Evolutionary conservation across 2,888 invertebrate species (phyloP), one percentile per base, ranked within the genome.

Genomic region (Drosophila hamatofila): DNA sequence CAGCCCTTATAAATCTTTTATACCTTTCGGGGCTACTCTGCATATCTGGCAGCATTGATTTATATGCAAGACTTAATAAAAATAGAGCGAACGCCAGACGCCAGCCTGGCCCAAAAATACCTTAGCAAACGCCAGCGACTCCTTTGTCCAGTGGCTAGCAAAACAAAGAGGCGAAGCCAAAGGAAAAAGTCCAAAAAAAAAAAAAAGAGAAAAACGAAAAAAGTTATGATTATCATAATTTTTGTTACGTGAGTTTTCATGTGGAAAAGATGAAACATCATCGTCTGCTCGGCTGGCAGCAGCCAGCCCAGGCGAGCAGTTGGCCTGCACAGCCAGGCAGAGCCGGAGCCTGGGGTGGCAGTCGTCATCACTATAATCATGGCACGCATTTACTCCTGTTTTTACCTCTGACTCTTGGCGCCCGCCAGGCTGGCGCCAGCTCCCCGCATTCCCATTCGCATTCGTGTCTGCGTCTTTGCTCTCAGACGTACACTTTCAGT

Each of bases 341-440:
- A 5, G 23, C n/a, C 11, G 35, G 46, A 48, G 63, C 16, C 57
- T 46, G 78, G 83, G 83, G 83, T 80, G 83, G 92, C 90, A 90
- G 90, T 91, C 92, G 91, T 91, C 91, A 92, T 92, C 92, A 89
- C 90, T 88, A 87, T 92, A 92, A 91, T 92, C 92, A 92, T 91
- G 86, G 91, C 90, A 89, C 90, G 89, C 89, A 91, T 91, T 87
- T 85, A 90, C 91, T 91, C 91, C 91, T 92, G 91, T 90, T 91
- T 91, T 91, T 91, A 91, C 91, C 91, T 91, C 91, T 91, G 92
- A 63, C 88, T 91, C 89, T 91, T 91, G 91, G 91, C 91, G 91
- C 90, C 92, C 90, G 91, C 60, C 91, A 83, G 91, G 72, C 90
- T 80, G 91, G 91, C 91, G 92, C 90, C 91, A 78, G 46, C 33